These are phyloP conservation scores for Anthophora plumipes DNA, from an alignment of 2,888 invertebrate species.

Conservation along the genomic window DNA sequence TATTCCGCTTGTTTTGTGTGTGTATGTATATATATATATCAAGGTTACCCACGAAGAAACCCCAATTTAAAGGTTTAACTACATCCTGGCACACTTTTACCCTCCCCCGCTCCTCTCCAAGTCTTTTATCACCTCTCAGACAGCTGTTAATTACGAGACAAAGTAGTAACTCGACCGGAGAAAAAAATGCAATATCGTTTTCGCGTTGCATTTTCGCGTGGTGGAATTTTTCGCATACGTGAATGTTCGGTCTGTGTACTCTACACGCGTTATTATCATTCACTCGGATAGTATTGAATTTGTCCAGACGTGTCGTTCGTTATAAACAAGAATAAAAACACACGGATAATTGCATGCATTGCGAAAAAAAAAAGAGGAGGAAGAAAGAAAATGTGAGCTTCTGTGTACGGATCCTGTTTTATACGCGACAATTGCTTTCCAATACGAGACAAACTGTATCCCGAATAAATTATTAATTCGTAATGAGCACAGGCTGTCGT, in stretches of 20 bases:
- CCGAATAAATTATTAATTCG: slow-evolving; percentile 50
- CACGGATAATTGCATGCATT: slow-evolving; percentile 34
- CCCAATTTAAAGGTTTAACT: slow-evolving; percentile 53
- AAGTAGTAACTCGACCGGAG: slow-evolving; percentile 17
- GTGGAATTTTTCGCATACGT: too few relatives aligned
- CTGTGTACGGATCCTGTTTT: slow-evolving; percentile 20
- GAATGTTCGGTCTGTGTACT: too few relatives aligned
- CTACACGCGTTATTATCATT: too few relatives aligned
- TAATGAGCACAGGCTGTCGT: slow-evolving; percentile 48
- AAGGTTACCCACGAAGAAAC: slow-evolving; percentile 27
- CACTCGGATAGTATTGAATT: too few relatives aligned
- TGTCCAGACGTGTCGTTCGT: neutral
- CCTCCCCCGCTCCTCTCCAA: neutral
- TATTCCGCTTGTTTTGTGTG: neutral
- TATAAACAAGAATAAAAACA: slow-evolving; percentile 22
- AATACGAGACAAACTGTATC: slow-evolving; percentile 15
- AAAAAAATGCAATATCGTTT: neutral
- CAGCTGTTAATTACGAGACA: slow-evolving; percentile 44
- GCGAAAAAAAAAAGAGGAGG: neutral
- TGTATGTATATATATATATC: neutral
- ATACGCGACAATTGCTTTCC: slow-evolving; percentile 46
- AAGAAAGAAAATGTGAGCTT: neutral
- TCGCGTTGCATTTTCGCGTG: too few relatives aligned
- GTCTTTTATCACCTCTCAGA: slow-evolving; percentile 18
- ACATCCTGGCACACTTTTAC: slow-evolving; percentile 20